Evolutionary conservation across 64 coral and sea anemone genomes (phyloP).

Genomic region (Stichodactyla mertensii): DNA sequence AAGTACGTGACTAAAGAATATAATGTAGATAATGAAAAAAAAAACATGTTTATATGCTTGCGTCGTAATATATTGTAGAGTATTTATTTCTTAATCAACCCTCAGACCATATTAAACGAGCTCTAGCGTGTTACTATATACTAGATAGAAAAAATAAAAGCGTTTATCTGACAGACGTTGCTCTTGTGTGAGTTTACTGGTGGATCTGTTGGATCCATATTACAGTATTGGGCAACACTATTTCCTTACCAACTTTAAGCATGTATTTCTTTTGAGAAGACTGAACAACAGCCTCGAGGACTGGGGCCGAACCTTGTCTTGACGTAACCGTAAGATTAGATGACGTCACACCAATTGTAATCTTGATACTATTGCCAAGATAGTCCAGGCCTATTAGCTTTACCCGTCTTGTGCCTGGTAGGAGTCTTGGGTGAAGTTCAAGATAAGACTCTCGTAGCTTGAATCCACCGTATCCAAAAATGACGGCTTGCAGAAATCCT

Average conservation of each 20-base stretch:
- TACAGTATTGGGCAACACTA: neutral
- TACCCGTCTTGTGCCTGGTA: constrained; percentile 27
- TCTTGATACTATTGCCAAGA: constrained; percentile 66
- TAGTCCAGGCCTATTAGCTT: constrained; percentile 71
- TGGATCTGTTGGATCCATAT: neutral
- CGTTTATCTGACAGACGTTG: neutral
- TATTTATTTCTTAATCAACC: neutral
- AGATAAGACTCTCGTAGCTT: constrained; percentile 59
- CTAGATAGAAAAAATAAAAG: neutral
- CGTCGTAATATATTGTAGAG: too few relatives aligned
- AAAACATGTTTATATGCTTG: too few relatives aligned
- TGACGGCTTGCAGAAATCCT: constrained; percentile 85
- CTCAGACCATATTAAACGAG: too few relatives aligned
- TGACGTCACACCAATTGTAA: constrained; percentile 23
- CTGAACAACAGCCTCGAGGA: constrained; percentile 24
- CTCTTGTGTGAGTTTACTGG: neutral
- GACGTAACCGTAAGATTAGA: constrained; percentile 69
- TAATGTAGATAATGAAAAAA: too few relatives aligned
- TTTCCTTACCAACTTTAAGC: constrained; percentile 12
- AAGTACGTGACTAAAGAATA: too few relatives aligned
- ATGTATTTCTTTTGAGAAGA: neutral
- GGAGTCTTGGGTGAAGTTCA: constrained; percentile 67
- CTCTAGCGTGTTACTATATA: too few relatives aligned
- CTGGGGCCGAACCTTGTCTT: constrained; percentile 24
- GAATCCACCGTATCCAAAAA: constrained; percentile 88